Base-by-base conservation (phyloP, 2,888 invertebrate genomes). In the Synanthedon formicaeformis region DNA sequence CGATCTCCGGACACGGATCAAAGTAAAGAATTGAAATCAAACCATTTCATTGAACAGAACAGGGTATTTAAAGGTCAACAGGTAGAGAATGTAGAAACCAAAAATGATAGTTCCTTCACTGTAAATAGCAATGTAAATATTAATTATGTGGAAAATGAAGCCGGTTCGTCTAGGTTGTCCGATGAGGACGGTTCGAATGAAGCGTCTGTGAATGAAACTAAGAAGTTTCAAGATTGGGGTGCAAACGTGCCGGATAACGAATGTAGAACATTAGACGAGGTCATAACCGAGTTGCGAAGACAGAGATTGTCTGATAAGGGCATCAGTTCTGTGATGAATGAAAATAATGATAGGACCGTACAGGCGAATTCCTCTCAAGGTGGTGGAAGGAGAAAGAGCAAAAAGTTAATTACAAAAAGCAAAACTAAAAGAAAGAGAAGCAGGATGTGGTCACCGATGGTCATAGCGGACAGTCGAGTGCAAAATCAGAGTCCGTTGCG, bases 1-100 rank as follows among this genome's bases (percentile, higher is more conserved):
- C 78, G 91, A 65, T 90, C 91, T 10, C 91, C 91, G 1, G 91
- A 90, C 55, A 78, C 89, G 2, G 90, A 91, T 55, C 75, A 84
- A 53, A 81, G 63, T 56, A 81, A 78, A 63, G 73, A 74, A 5
- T 58, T 78, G 4, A 77, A 76, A 59, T 5, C 5, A 1, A 71
- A 78, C 51, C 75, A 79, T 54, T 85, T 75, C 58, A 81, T 83
- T 73, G 73, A 80, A 69, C 81, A 81, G 59, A 87, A 86, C 73
- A 79, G 83, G 71, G 82, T 83, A 66, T 61, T 84, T 56, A 78
- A 78, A 51, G 73, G 71, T 69, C 69, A 76, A 41, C 76, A 76
- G 50, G 65, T 55, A 48, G 71, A 71, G 5, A 65, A 57, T 10
- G 63, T 60, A 54, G 64, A 69, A 1, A 60, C 60, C 48, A 60